A percentile compares a stretch with the other conserved stretches of the same genome.
Evolutionary conservation across 2,888 invertebrate species (phyloP).

Genomic region (Cataglyphis albicans): DNA sequence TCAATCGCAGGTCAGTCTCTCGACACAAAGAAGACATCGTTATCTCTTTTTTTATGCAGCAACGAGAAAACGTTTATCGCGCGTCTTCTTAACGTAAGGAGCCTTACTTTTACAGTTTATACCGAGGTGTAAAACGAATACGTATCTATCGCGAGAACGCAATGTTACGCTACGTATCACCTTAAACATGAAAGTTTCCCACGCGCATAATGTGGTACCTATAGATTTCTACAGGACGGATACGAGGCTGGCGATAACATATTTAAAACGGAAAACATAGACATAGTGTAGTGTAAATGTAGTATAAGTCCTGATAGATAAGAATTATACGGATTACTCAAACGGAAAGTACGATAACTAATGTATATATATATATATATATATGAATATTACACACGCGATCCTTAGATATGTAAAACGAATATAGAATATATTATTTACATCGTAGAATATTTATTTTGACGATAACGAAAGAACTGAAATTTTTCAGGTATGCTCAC

Average conservation of each 20-base stretch:
- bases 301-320: slow-evolving; percentile 13
- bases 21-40: slow-evolving; percentile 21
- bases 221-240: slow-evolving; percentile 19
- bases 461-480: not conserved
- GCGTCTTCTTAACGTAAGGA: not conserved
- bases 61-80: slow-evolving; percentile 11
- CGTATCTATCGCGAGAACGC: slow-evolving; percentile 21
- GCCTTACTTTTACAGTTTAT: not conserved
- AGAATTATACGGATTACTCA: slow-evolving; percentile 31
- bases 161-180: slow-evolving; percentile 25
- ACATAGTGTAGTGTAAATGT: not conserved
- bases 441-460: no score
- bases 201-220: slow-evolving; percentile 35
- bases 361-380: not conserved
- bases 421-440: not conserved
- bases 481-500: not conserved
- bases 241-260: slow-evolving; percentile 25
- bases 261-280: slow-evolving; percentile 26
- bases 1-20: slow-evolving; percentile 12
- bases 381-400: slow-evolving; percentile 4
- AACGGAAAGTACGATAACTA: slow-evolving; percentile 21
- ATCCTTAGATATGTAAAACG: not conserved
- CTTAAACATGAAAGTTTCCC: slow-evolving; percentile 57
- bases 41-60: slow-evolving; percentile 7
- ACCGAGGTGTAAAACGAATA: slow-evolving; percentile 21